phyloP scores from a whole-genome alignment of 2,888 invertebrate species.

The Eupeodes latifasciatus region DNA sequence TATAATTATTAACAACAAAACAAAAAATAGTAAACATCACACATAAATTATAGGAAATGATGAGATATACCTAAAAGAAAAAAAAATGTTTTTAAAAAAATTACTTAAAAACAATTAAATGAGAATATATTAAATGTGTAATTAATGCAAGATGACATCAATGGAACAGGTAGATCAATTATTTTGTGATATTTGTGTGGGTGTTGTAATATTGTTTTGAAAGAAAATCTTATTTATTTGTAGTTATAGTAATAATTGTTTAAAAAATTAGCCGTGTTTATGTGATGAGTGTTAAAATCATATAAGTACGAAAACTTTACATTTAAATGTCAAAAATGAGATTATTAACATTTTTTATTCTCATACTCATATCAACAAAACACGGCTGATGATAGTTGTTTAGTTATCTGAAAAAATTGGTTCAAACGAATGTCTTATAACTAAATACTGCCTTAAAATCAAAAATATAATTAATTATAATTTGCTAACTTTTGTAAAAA shows the following conservation, averaged over 20 bases:
- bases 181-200: slow-evolving; percentile 52
- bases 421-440: slow-evolving; percentile 40
- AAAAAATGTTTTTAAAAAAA: background rate
- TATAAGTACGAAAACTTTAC: no score
- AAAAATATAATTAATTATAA: no score
- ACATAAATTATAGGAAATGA: slow-evolving; percentile 59
- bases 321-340: no score
- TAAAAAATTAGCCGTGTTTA: background rate
- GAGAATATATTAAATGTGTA: slow-evolving; percentile 22
- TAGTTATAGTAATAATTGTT: background rate
- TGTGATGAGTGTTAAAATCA: no score
- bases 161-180: slow-evolving; percentile 71
- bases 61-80: slow-evolving; percentile 44
- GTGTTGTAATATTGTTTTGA: slow-evolving; percentile 52
- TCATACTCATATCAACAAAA: no score
- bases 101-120: slow-evolving; percentile 38
- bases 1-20: slow-evolving; percentile 15
- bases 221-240: background rate
- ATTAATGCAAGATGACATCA: slow-evolving; percentile 57
- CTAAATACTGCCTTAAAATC: no score
- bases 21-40: background rate
- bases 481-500: no score
- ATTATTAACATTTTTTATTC: no score
- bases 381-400: slow-evolving; percentile 3
- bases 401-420: slow-evolving; percentile 10